These are phyloP conservation scores for Xestia rhomboidea DNA, from an alignment of 2,888 invertebrate genomes.

Conservation along the genomic window DNA sequence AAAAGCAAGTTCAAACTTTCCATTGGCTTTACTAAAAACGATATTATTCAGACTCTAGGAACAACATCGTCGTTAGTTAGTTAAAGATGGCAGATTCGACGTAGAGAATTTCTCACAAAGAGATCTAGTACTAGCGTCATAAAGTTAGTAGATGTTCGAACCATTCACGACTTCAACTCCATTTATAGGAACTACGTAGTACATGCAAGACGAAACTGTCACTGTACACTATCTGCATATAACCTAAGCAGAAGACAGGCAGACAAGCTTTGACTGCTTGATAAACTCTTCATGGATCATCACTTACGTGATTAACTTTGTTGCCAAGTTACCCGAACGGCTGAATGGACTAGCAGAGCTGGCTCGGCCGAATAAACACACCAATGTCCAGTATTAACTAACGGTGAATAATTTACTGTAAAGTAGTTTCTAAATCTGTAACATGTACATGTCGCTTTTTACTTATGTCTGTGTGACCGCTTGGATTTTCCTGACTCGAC, in stretches of 20 bases:
- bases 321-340: constrained; percentile 1
- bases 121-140: not conserved
- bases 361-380: not conserved
- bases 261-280: too few species aligned
- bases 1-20: not conserved
- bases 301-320: not conserved
- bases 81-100: too few species aligned
- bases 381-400: not conserved
- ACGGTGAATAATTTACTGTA: too few species aligned
- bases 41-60: not conserved
- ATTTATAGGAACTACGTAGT: not conserved
- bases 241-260: not conserved
- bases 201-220: not conserved
- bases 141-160: not conserved
- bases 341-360: not conserved
- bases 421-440: not conserved
- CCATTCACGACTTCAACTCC: not conserved
- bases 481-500: not conserved
- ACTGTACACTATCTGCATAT: not conserved
- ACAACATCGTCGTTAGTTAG: not conserved
- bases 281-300: constrained; percentile 15
- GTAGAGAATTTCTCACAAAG: not conserved
- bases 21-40: not conserved
- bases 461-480: not conserved
- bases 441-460: not conserved